Percentiles rank a stretch among this genome's conserved stretches.
These are phyloP conservation scores for rat (Rattus norvegicus) DNA, from an alignment of 2,113 vertebrate genomes.

Conservation along the genomic window DNA sequence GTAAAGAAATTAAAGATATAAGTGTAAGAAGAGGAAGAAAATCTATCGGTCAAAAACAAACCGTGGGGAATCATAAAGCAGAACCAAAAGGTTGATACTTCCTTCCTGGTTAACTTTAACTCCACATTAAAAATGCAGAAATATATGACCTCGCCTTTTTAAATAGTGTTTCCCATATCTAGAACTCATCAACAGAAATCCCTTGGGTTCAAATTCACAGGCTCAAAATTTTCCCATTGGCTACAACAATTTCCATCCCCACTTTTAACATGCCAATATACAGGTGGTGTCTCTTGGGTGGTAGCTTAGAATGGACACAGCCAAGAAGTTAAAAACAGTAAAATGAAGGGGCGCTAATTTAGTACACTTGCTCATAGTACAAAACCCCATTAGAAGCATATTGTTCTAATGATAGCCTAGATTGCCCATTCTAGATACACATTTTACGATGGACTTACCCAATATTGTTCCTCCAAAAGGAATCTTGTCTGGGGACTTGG, in stretches of 20 bases:
- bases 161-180: not conserved
- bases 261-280: not conserved
- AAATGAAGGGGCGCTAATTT: not conserved
- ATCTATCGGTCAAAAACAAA: not conserved
- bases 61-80: not conserved
- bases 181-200: constrained; percentile 10
- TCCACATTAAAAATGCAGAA: not conserved
- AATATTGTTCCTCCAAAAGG: constrained; percentile 86
- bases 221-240: not conserved
- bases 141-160: not conserved
- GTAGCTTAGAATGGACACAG: not conserved
- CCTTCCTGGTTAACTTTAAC: not conserved
- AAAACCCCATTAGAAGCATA: not conserved
- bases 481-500: constrained; percentile 82
- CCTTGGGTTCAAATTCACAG: constrained; percentile 4
- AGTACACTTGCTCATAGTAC: not conserved
- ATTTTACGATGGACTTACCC: constrained; percentile 81
- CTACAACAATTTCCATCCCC: not conserved
- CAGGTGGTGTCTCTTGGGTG: not conserved
- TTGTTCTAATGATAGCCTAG: not conserved
- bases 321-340: not conserved
- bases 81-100: not conserved
- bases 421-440: not conserved
- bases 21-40: constrained; percentile 4
- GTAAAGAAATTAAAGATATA: constrained; percentile 62